These are phyloP conservation scores for Pseudomyrmex cubaensis DNA, from an alignment of 1,140 invertebrate species.

Conservation along the genomic window DNA sequence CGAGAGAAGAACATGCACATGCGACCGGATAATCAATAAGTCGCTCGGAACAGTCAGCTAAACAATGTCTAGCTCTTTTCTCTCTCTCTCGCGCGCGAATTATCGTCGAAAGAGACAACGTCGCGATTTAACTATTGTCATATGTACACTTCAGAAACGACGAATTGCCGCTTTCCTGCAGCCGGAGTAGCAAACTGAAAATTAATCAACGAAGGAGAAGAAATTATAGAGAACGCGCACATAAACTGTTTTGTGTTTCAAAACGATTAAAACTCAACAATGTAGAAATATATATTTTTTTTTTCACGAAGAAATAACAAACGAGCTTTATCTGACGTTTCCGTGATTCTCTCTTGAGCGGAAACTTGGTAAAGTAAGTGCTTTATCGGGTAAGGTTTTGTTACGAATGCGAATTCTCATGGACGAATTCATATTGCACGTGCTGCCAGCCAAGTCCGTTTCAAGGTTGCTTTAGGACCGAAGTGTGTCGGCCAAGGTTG, in stretches of 20 bases:
- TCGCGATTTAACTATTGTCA: neutral
- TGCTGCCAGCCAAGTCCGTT: neutral
- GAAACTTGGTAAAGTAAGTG: slow-evolving; percentile 7
- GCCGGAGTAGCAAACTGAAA: neutral
- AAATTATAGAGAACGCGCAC: neutral
- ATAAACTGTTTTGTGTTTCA: neutral
- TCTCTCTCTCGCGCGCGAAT: neutral
- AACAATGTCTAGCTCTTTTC: slow-evolving; percentile 53
- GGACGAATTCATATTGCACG: slow-evolving; percentile 31
- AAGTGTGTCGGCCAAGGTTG: slow-evolving; percentile 64
- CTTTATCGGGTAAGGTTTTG: slow-evolving; percentile 23
- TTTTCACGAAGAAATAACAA: neutral
- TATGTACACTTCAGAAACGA: neutral
- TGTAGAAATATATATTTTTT: neutral
- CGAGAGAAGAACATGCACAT: slow-evolving; percentile 29
- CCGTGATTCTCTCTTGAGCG: neutral
- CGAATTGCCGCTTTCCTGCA: slow-evolving; percentile 2
- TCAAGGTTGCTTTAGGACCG: slow-evolving; percentile 16
- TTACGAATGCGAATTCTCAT: slow-evolving; percentile 13
- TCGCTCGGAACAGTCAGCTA: slow-evolving; percentile 60
- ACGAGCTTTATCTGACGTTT: neutral
- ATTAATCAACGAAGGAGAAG: neutral
- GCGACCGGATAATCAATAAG: slow-evolving; percentile 67
- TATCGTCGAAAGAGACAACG: slow-evolving; percentile 13
- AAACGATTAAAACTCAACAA: neutral